These are phyloP conservation scores for Lymantria monacha DNA, from an alignment of 2,888 invertebrate species.

Conservation along the genomic window DNA sequence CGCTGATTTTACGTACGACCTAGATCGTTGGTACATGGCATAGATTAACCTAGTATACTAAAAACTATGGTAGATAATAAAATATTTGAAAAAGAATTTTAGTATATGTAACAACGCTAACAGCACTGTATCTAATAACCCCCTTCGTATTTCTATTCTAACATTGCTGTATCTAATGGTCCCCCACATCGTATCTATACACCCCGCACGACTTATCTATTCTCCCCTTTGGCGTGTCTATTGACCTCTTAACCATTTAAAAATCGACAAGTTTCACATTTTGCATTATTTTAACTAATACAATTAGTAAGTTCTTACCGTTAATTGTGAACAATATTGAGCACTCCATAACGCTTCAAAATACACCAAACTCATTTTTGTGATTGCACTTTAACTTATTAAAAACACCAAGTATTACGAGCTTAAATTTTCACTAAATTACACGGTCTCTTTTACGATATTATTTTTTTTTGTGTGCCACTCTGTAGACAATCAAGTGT, in stretches of 20 bases:
- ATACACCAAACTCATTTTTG: background rate
- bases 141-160: conserved; percentile 3
- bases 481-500: conserved; percentile 1
- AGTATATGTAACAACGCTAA: conserved; percentile 1
- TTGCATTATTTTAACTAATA: background rate
- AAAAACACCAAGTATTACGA: too few species aligned
- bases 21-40: too few species aligned
- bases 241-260: conserved; percentile 1
- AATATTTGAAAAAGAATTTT: too few species aligned
- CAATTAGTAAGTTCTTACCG: background rate
- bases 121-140: background rate
- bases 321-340: background rate
- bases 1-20: too few species aligned
- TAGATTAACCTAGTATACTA: too few species aligned
- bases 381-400: background rate
- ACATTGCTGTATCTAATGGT: conserved; percentile 1
- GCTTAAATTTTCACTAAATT: too few species aligned
- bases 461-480: background rate
- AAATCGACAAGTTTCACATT: conserved; percentile 3
- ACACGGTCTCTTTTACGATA: too few species aligned
- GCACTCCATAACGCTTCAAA: background rate
- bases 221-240: conserved; percentile 1
- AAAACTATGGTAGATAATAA: too few species aligned
- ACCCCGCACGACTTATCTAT: background rate
- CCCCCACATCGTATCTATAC: conserved; percentile 1